Percentiles rank a stretch among this genome's conserved stretches.
phyloP scores from a whole-genome alignment of 2,113 vertebrate species.

The Amblyornis subalaris region DNA sequence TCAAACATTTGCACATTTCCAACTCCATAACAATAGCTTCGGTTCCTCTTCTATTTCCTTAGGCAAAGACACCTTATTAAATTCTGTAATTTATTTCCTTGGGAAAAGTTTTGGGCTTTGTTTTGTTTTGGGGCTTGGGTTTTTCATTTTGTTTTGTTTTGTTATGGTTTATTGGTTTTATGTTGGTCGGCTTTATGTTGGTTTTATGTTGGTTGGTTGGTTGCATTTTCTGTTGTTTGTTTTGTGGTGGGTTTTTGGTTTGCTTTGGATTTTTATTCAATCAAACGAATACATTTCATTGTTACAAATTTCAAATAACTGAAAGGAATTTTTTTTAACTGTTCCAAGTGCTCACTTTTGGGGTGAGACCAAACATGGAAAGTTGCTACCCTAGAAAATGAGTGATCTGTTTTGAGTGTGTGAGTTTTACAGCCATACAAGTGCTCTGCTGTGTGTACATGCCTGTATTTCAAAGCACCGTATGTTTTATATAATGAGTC shows the following conservation, averaged over 20 bases:
- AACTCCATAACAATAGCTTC: background rate
- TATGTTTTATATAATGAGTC: constrained; percentile 29
- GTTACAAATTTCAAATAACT: background rate
- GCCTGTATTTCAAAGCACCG: constrained; percentile 24
- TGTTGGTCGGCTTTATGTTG: background rate
- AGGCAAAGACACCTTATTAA: background rate
- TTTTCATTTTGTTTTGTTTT: background rate
- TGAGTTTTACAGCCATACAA: background rate
- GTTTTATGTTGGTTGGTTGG: background rate
- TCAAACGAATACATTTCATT: background rate
- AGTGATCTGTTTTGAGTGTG: background rate
- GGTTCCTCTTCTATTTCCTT: background rate
- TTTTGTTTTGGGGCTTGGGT: background rate
- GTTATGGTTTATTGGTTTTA: too few species aligned
- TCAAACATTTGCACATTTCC: background rate
- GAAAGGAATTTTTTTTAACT: background rate
- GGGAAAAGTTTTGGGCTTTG: background rate
- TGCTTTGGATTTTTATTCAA: background rate
- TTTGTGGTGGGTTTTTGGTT: background rate
- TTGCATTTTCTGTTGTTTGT: background rate
- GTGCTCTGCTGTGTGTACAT: background rate
- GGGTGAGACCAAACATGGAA: background rate
- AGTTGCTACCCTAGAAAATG: background rate
- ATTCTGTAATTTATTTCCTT: background rate
- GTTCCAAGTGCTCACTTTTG: background rate